Evolutionary conservation across 2,797 vertebrate genomes (phyloP).

Genomic region (Zenarchopterus dispar): DNA sequence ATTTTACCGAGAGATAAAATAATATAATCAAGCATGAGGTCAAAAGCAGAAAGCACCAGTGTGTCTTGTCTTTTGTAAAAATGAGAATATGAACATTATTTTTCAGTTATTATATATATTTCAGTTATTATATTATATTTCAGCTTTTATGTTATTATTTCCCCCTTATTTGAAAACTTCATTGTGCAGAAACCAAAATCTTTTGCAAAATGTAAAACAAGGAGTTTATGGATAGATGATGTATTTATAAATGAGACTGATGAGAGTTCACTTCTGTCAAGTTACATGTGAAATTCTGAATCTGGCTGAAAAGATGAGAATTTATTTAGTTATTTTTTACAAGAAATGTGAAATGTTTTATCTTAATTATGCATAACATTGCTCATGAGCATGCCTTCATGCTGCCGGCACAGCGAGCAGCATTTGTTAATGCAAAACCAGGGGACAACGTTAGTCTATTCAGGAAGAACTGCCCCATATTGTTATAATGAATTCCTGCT

Average conservation of each 20-base stretch:
- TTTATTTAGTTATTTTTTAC: too few relatives aligned
- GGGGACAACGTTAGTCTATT: slow-evolving; percentile 43
- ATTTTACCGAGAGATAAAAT: too few relatives aligned
- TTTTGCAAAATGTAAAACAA: slow-evolving; percentile 4
- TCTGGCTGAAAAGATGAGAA: slow-evolving; percentile 15
- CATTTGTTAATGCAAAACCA: slow-evolving; percentile 29
- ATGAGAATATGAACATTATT: too few relatives aligned
- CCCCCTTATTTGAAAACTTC: neutral
- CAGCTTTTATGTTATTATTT: neutral
- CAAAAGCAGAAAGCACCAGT: too few relatives aligned
- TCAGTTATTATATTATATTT: too few relatives aligned
- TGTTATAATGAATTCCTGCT: slow-evolving; percentile 30
- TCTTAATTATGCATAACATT: slow-evolving; percentile 58
- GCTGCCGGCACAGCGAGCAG: slow-evolving; percentile 18
- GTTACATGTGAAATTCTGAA: slow-evolving; percentile 24
- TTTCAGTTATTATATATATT: too few relatives aligned
- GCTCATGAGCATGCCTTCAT: slow-evolving; percentile 26
- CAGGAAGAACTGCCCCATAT: slow-evolving; percentile 34
- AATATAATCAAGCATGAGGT: too few relatives aligned
- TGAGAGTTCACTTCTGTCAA: slow-evolving; percentile 11
- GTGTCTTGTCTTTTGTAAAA: too few relatives aligned
- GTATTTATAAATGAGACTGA: slow-evolving; percentile 26
- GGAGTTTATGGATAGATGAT: slow-evolving; percentile 1
- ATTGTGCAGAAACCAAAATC: neutral
- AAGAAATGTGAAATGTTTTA: slow-evolving; percentile 27